These are phyloP conservation scores for Triplophysa bombifrons DNA, from an alignment of 2,797 vertebrate genomes.

Conservation along the genomic window DNA sequence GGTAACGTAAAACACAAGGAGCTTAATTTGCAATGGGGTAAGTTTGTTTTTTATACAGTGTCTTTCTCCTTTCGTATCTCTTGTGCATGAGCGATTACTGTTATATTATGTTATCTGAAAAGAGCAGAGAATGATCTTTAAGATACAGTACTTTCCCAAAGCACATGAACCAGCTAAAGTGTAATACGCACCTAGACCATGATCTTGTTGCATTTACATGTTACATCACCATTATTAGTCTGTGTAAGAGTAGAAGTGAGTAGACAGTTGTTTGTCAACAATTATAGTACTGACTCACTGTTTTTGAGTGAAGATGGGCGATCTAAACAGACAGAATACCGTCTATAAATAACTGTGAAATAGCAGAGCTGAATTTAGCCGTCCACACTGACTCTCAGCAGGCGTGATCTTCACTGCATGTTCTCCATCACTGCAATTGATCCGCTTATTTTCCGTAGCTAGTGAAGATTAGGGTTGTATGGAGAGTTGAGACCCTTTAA, in stretches of 20 bases:
- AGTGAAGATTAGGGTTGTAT: constrained; percentile 1
- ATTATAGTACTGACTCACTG: constrained; percentile 28
- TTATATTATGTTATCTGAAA: neutral
- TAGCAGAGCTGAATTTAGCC: constrained; percentile 2
- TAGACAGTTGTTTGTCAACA: constrained; percentile 27
- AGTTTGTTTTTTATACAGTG: constrained; percentile 59
- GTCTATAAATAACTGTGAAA: constrained; percentile 38
- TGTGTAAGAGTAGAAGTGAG: neutral
- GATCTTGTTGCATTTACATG: neutral
- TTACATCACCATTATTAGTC: constrained; percentile 6
- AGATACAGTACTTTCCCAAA: no score
- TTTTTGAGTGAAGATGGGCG: constrained; percentile 31
- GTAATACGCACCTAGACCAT: neutral
- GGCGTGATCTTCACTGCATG: constrained; percentile 46
- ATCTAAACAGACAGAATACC: constrained; percentile 17
- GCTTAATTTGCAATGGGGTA: constrained; percentile 95
- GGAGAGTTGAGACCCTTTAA: constrained; percentile 12
- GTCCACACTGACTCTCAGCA: constrained; percentile 7
- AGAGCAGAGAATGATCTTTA: neutral
- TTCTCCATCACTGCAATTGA: constrained; percentile 43
- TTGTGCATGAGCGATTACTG: no score
- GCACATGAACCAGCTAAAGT: neutral
- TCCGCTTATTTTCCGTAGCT: constrained; percentile 10
- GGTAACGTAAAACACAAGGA: constrained; percentile 96
- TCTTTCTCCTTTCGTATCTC: neutral